Percentiles rank a stretch among this genome's conserved stretches.
Evolutionary conservation across 2,888 invertebrate species (phyloP).

Genomic region (Chelonus formosanus): DNA sequence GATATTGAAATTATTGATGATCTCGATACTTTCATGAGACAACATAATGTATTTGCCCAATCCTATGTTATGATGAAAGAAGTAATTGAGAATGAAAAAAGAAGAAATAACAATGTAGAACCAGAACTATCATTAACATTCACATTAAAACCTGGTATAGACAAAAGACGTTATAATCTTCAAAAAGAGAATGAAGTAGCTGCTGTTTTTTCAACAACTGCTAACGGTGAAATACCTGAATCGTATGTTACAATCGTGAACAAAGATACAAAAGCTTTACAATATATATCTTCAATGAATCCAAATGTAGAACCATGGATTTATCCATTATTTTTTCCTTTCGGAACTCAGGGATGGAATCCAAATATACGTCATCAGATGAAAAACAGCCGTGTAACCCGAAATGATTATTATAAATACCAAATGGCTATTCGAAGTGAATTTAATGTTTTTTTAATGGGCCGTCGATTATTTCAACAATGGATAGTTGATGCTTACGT

Average conservation of each 20-base stretch:
- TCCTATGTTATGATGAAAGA: neutral
- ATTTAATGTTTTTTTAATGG: slow-evolving; percentile 24
- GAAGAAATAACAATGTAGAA: neutral
- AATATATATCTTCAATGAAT: neutral
- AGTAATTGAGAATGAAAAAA: neutral
- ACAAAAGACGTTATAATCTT: neutral
- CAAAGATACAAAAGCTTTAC: neutral
- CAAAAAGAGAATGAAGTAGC: neutral
- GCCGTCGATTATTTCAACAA: slow-evolving; percentile 14
- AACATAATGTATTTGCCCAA: neutral
- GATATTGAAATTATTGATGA: slow-evolving; percentile 12
- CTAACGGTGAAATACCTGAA: neutral
- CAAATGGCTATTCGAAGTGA: slow-evolving; percentile 23
- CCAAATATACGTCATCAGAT: neutral
- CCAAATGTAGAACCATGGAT: slow-evolving; percentile 4
- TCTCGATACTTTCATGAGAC: neutral
- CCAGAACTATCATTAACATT: neutral
- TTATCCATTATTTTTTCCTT: neutral
- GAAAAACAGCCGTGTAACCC: neutral
- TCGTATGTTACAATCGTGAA: neutral
- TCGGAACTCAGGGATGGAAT: slow-evolving; percentile 5
- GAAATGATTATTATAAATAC: slow-evolving; percentile 23
- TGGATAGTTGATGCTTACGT: slow-evolving; percentile 15
- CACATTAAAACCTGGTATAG: neutral
- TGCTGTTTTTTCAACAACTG: slow-evolving; percentile 2